phyloP scores from a whole-genome alignment of 2,113 vertebrate species.

The Corvus moneduloides region DNA sequence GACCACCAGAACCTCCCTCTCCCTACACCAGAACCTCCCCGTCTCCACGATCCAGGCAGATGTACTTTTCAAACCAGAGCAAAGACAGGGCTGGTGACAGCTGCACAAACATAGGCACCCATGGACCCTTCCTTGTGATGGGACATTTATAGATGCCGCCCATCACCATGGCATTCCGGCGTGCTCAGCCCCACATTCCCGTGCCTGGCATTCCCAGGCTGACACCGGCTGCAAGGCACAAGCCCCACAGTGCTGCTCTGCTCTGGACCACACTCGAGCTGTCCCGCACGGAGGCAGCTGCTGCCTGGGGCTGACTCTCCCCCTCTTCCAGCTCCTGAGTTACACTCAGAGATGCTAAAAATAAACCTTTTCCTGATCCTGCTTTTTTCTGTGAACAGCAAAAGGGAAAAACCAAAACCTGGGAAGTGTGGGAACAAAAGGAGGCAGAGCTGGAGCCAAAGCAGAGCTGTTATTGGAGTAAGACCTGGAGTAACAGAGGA shows the following conservation, averaged over 20 bases:
- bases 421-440: background rate
- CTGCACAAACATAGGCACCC: background rate
- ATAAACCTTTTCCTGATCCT: background rate
- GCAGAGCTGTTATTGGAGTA: background rate
- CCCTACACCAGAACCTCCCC: background rate
- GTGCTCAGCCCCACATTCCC: background rate
- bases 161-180: background rate
- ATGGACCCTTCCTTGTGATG: background rate
- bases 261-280: background rate
- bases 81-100: background rate
- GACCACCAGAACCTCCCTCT: background rate
- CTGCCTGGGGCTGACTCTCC: background rate
- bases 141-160: background rate
- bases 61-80: background rate
- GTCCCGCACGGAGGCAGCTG: background rate
- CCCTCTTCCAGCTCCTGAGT: background rate
- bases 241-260: background rate
- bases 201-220: background rate
- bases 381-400: background rate
- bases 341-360: background rate
- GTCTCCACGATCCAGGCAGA: background rate
- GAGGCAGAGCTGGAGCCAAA: background rate
- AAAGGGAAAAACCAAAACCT: background rate
- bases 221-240: background rate
- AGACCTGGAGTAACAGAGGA: background rate